Evolutionary conservation across 2,797 vertebrate genomes (phyloP), one percentile per base, ranked within the genome.

Genomic region (Myotis myotis): DNA sequence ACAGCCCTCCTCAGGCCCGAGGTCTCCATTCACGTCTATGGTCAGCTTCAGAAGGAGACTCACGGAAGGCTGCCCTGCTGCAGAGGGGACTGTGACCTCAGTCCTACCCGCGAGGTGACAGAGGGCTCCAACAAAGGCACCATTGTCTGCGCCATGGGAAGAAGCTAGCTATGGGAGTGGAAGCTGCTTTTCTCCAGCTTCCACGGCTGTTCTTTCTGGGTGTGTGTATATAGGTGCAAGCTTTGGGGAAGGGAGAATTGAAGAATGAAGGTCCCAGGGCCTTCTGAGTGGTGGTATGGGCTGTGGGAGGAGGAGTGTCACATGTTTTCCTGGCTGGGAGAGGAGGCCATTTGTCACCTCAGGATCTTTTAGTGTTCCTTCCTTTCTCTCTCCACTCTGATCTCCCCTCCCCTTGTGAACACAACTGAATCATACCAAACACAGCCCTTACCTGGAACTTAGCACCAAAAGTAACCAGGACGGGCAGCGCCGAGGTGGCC

Each of bases 401-500:
- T 44, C 10, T n/a, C 3, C 44, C 60, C 30, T 30, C 17, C 20
- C 10, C 62, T 51, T 47, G 30, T 51, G 51, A 89, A 33, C n/a
- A 75, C 33, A 66, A 11, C 30, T 30, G 62, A 55, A 28, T 71
- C 4, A 28, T 17, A 47, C 20, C 25, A 25, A 38, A 30, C 70
- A 38, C 4, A 68, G 57, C n/a, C 9, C 23, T 91, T 51, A 19
- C 13, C 5, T 16, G 20, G 51, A 51, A 36, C 51, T 87, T 12
- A 55, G 55, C 6, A 47, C 41, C 1, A 25, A 60, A 41, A 36
- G 23, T 76, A 23, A 36, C 4, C 60, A 11, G 19, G 41, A 23
- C 4, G 84, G 85, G 82, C 12, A 41, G 70, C 0, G 0, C 4
- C 0, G 0, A 33, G 76, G 49, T 44, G 0, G 23, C 70, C 28